Base-by-base conservation (phyloP, 2,797 vertebrate genomes). In the Peromyscus eremicus region DNA sequence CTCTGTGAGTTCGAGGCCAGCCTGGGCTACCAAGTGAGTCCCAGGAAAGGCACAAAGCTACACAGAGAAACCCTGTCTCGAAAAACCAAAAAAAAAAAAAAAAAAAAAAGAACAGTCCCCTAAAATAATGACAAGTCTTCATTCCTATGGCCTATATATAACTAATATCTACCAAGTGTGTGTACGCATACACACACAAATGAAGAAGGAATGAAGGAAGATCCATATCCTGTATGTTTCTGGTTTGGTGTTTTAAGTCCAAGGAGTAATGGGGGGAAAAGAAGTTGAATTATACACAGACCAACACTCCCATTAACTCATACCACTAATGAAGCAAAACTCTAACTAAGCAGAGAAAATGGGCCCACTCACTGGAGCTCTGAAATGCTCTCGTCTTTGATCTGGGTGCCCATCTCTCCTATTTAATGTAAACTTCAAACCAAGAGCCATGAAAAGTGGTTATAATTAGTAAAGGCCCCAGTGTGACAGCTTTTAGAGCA, bases 391-490 rank as follows among this genome's bases (percentile, higher is more conserved):
- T 70, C 75, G 85, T 81, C 94, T 98, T 97, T 98, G 96, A 98
- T 98, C 94, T 94, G 89, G n/a, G 40, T 94, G 97, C 97, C 94
- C 94, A 96, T 95, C 93, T 95, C 94, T 92, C 91, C 89, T 96
- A 97, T 92, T 97, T 97, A 97, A 97, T 82, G 91, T 95, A 97
- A 98, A 98, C 95, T 97, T 96, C 97, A 97, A 97, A 97, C 97
- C 91, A 85, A 97, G 66, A 97, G 93, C 96, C 95, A 96, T 84
- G 86, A 88, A 97, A 97, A 96, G 94, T 97, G 94, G 96, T 94
- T 94, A 94, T 97, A 98, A 98, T 98, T 97, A 98, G 96, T 68
- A 94, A 96, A 92, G 86, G 71, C 76, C 94, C 25, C 46, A 82
- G 94, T 92, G 94, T 79, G 97, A 96, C 83, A 89, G 83, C 92